Evolutionary conservation across 2,113 vertebrate species (phyloP).

Genomic region (Vireo altiloquus): DNA sequence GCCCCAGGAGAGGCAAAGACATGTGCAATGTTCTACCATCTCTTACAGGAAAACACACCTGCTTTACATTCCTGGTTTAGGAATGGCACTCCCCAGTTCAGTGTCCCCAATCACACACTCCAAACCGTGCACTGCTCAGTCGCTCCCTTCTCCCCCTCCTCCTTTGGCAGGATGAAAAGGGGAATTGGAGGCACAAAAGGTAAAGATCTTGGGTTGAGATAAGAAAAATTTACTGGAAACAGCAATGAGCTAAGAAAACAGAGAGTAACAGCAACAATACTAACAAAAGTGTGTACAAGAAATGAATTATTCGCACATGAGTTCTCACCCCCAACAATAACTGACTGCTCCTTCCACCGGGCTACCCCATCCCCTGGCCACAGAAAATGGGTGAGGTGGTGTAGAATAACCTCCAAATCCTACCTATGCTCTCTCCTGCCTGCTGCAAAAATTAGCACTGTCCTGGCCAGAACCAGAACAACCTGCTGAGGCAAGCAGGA

Average conservation of each 20-base stretch:
- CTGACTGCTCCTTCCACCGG: neutral
- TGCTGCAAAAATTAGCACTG: neutral
- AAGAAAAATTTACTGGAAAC: neutral
- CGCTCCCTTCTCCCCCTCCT: rapidly evolving
- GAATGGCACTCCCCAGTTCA: neutral
- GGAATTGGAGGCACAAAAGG: neutral
- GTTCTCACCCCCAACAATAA: neutral
- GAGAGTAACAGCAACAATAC: neutral
- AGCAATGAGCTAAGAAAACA: neutral
- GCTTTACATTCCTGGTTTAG: neutral
- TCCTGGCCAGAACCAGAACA: neutral
- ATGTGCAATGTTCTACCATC: neutral
- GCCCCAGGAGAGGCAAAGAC: neutral
- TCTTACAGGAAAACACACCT: neutral
- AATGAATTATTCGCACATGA: rapidly evolving
- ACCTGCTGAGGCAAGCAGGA: neutral
- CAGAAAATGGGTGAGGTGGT: neutral
- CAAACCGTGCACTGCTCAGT: neutral
- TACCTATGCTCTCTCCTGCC: neutral
- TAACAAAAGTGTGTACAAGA: neutral
- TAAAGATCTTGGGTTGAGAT: neutral
- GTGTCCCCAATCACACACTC: neutral
- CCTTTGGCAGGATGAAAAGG: neutral
- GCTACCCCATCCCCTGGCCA: neutral
- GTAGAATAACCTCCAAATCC: neutral